These are phyloP conservation scores for Epinephelus moara DNA, from an alignment of 2,113 vertebrate genomes.

Conservation along the genomic window DNA sequence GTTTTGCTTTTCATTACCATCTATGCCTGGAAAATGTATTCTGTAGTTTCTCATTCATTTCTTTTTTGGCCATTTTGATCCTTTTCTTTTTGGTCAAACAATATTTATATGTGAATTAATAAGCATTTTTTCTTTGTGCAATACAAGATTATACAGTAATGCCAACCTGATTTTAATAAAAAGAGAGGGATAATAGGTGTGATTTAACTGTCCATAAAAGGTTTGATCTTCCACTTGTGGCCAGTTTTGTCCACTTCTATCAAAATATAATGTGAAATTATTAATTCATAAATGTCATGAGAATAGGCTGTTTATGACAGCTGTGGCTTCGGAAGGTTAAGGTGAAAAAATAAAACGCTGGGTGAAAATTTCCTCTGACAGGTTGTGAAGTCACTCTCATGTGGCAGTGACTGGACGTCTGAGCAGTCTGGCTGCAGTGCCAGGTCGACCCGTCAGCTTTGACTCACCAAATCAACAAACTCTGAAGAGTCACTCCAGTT, in stretches of 20 bases:
- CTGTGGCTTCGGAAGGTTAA: conserved; percentile 24
- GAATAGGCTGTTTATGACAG: conserved; percentile 23
- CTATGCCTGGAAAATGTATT: background rate
- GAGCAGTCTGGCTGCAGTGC: conserved; percentile 52
- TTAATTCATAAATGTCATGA: conserved; percentile 29
- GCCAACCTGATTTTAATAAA: background rate
- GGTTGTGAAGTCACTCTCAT: conserved; percentile 59
- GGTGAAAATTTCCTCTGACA: conserved; percentile 67
- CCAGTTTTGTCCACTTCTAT: background rate
- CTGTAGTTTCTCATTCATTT: background rate
- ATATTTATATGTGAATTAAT: background rate
- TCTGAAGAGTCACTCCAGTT: conserved; percentile 40
- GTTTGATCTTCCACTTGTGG: background rate
- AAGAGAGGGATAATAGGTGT: background rate
- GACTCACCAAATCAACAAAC: conserved; percentile 74
- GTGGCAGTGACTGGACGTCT: conserved; percentile 66
- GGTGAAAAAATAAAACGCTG: background rate
- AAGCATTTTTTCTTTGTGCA: background rate
- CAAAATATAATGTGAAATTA: conserved; percentile 2
- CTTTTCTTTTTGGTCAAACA: background rate
- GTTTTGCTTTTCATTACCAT: background rate
- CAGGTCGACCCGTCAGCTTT: conserved; percentile 66
- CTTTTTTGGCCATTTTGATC: background rate
- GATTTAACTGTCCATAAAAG: conserved; percentile 1
- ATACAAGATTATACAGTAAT: background rate